Percentiles rank a stretch among this genome's conserved stretches.
Conservation (phyloP, 2,113 vertebrate species). For the Struthio camelus region DNA sequence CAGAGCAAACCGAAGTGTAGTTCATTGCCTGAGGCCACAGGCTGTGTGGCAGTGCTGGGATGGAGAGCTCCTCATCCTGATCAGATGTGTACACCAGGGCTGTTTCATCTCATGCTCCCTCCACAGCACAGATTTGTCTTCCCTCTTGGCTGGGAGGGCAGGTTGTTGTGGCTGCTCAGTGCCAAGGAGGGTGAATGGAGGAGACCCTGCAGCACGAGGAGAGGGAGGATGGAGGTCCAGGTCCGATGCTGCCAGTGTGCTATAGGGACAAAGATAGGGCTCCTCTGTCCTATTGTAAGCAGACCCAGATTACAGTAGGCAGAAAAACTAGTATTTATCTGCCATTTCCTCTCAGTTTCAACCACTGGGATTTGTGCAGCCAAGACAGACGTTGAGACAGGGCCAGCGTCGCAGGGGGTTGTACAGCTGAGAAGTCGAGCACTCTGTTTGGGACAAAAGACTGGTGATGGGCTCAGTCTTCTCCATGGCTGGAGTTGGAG, state of each 20-base stretch:
- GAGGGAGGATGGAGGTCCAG: not conserved
- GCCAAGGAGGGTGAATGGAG: not conserved
- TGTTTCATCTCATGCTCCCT: fast-evolving
- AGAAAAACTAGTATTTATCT: no score
- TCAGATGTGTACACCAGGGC: not conserved
- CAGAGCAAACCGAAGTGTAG: not conserved
- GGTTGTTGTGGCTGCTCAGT: not conserved
- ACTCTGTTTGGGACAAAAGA: no score
- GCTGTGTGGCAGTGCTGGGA: fast-evolving
- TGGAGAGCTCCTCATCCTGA: not conserved
- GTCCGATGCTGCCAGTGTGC: not conserved
- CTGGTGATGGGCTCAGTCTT: no score
- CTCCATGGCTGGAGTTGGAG: no score
- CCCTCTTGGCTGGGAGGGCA: fast-evolving
- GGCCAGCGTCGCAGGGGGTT: not conserved
- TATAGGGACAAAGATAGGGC: not conserved
- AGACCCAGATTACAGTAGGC: not conserved
- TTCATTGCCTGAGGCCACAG: not conserved
- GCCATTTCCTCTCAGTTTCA: no score
- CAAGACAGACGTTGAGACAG: not conserved
- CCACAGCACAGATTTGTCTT: not conserved
- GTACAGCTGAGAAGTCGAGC: not conserved
- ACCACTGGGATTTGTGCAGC: no score
- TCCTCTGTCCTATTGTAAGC: not conserved
- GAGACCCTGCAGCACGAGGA: not conserved